Evolutionary conservation across 2,113 vertebrate species (phyloP).

Genomic region (Guaruba guarouba): DNA sequence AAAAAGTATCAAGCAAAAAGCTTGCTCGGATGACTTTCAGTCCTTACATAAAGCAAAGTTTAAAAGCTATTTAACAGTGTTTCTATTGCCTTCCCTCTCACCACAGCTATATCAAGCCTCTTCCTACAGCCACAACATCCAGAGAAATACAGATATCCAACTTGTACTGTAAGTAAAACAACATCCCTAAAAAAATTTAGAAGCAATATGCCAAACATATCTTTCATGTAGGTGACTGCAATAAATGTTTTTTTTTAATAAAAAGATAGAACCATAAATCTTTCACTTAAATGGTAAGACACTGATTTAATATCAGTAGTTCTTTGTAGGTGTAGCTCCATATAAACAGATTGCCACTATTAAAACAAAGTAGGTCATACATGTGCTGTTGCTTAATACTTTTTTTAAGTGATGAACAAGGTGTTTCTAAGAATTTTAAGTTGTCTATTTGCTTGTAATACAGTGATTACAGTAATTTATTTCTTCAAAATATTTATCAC

Average conservation of each 20-base stretch:
- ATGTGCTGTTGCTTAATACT: background rate
- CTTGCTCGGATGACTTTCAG: background rate
- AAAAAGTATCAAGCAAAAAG: background rate
- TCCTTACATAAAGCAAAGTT: background rate
- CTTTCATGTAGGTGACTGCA: background rate
- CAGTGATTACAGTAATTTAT: background rate
- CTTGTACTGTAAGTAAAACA: background rate
- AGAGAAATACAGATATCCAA: background rate
- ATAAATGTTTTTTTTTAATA: background rate
- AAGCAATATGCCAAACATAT: background rate
- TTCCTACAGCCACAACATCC: background rate
- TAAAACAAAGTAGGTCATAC: background rate
- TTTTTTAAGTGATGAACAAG: background rate
- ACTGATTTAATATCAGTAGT: background rate
- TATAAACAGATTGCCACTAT: background rate
- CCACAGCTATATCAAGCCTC: background rate
- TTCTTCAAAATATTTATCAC: background rate
- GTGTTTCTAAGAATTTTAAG: background rate
- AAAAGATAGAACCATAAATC: background rate
- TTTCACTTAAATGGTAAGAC: background rate
- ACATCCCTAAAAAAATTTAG: background rate
- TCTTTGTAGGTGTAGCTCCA: background rate
- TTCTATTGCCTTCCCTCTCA: background rate
- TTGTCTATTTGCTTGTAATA: background rate
- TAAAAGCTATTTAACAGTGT: background rate